Percentiles rank a stretch among this genome's conserved stretches.
phyloP scores from a whole-genome alignment of 2,113 vertebrate species.

The Micronycteris hirsuta region DNA sequence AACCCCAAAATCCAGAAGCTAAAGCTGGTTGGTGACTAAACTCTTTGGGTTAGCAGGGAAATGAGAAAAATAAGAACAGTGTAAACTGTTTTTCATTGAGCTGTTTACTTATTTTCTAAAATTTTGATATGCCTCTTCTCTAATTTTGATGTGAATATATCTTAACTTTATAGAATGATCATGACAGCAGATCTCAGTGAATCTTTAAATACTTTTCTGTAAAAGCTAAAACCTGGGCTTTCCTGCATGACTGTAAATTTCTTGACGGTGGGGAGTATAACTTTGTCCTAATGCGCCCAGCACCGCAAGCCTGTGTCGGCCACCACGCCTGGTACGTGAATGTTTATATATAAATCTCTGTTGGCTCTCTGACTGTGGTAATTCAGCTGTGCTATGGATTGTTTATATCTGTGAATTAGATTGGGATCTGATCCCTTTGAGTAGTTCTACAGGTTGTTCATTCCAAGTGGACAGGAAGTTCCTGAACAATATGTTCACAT shows the following conservation, averaged over 20 bases:
- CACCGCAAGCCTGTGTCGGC: rapidly evolving
- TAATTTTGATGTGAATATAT: not conserved
- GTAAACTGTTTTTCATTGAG: not conserved
- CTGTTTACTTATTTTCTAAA: not conserved
- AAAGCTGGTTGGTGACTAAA: not conserved
- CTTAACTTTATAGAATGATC: not conserved
- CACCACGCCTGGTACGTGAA: not conserved
- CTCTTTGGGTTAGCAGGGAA: not conserved
- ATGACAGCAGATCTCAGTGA: not conserved
- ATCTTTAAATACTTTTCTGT: not conserved
- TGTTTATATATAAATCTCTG: not conserved
- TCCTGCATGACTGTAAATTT: not conserved
- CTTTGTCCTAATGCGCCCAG: not conserved
- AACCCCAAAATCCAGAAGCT: not conserved
- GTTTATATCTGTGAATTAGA: not conserved
- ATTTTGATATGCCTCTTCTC: not conserved
- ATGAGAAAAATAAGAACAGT: not conserved
- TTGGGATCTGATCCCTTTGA: not conserved
- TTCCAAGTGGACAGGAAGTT: not conserved
- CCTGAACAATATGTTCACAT: not conserved
- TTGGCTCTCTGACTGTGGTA: not conserved
- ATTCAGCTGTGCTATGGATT: not conserved
- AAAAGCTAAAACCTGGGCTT: not conserved
- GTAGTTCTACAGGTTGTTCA: not conserved
- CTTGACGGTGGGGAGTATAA: rapidly evolving